Conservation (phyloP, 2,888 invertebrate species). For the Drosophila algonquin region DNA sequence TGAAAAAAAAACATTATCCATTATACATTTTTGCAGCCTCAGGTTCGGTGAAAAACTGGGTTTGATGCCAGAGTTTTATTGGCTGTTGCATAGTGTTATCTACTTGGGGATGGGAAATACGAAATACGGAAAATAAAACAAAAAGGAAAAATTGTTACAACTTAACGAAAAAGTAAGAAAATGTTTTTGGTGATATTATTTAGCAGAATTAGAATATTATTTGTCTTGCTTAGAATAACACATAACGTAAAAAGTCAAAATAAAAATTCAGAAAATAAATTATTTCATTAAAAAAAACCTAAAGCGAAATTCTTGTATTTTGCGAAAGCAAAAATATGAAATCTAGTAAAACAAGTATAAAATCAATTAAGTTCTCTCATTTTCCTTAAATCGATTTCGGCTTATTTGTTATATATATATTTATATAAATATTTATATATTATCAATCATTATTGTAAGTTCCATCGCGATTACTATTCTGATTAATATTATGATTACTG, state of each 20-base stretch:
- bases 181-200: constrained; percentile 75
- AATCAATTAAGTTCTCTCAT: constrained; percentile 18
- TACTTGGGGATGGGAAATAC: too few species aligned
- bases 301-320: constrained; percentile 33
- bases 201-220: constrained; percentile 66
- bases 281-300: constrained; percentile 13
- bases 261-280: not conserved
- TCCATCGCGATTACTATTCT: constrained; percentile 16
- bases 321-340: constrained; percentile 27
- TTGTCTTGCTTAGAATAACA: constrained; percentile 60
- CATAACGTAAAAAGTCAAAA: constrained; percentile 38
- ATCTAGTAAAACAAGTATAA: constrained; percentile 5
- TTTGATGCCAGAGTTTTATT: not conserved
- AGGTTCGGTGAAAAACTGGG: not conserved
- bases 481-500: constrained; percentile 36
- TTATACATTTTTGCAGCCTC: too few species aligned
- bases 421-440: constrained; percentile 24
- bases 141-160: constrained; percentile 23
- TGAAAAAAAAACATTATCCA: too few species aligned
- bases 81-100: too few species aligned
- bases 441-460: constrained; percentile 28
- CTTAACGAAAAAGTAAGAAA: constrained; percentile 29
- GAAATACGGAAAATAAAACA: constrained; percentile 9
- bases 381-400: constrained; percentile 24
- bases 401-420: constrained; percentile 24